Conservation (phyloP, 2,113 vertebrate genomes). For the Bungarus multicinctus region DNA sequence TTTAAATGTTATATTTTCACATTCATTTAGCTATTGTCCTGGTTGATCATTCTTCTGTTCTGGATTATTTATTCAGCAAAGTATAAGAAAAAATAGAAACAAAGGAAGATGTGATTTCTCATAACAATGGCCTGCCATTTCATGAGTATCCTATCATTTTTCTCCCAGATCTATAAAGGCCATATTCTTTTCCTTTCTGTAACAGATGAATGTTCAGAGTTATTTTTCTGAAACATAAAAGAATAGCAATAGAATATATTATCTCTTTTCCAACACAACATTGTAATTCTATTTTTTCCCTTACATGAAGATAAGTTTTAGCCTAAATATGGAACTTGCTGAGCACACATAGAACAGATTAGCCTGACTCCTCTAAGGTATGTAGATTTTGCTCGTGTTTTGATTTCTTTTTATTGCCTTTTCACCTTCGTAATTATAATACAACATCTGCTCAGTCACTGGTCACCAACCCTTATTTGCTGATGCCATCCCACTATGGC, state of each 20-base stretch:
- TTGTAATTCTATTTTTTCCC: no score
- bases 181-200: neutral
- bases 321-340: neutral
- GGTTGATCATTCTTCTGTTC: neutral
- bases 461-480: conserved; percentile 24
- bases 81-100: neutral
- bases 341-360: conserved; percentile 14
- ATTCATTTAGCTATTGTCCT: neutral
- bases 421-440: conserved; percentile 32
- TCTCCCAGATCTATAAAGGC: neutral
- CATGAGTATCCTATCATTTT: neutral
- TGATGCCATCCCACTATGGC: conserved; percentile 2
- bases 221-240: neutral
- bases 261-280: neutral
- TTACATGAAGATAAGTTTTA: neutral
- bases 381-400: conserved; percentile 23
- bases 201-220: neutral
- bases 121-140: neutral
- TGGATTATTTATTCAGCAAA: neutral
- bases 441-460: conserved; percentile 31
- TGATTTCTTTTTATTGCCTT: conserved; percentile 24
- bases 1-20: neutral
- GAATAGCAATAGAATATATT: neutral
- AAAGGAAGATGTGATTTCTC: neutral
- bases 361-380: conserved; percentile 19